Conservation (phyloP, 2,797 vertebrate genomes). For the Peromyscus melanophrys region DNA sequence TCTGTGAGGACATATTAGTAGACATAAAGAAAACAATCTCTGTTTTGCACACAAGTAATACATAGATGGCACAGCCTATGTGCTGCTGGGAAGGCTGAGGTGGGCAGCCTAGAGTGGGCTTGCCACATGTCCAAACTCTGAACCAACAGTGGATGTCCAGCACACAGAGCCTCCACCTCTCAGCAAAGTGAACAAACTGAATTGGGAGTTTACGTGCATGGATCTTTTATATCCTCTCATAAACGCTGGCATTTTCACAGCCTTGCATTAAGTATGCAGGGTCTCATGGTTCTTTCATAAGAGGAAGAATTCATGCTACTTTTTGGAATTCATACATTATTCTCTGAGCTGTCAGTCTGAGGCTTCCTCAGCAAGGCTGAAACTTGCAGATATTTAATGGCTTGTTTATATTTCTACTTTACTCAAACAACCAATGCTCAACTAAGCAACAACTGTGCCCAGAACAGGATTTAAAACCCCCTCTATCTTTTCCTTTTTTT, state of each 20-base stretch:
- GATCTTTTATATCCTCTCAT: slow-evolving; percentile 39
- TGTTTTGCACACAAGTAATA: background rate
- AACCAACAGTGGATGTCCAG: background rate
- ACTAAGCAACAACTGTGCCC: background rate
- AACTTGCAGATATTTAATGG: slow-evolving; percentile 12
- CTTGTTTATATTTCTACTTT: slow-evolving; percentile 24
- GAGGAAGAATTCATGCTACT: slow-evolving; percentile 42
- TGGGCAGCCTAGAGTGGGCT: background rate
- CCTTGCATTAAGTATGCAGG: slow-evolving; percentile 64
- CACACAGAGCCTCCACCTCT: background rate
- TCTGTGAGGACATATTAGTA: background rate
- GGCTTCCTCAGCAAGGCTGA: background rate
- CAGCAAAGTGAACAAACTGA: slow-evolving; percentile 29
- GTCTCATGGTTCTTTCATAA: slow-evolving; percentile 62
- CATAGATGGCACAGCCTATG: background rate
- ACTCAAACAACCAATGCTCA: background rate
- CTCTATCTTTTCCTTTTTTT: background rate
- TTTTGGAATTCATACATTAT: background rate
- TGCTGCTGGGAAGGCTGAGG: background rate
- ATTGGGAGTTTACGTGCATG: background rate
- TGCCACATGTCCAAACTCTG: background rate
- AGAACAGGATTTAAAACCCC: background rate
- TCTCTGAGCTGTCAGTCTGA: background rate
- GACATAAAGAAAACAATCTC: background rate
- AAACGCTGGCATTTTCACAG: slow-evolving; percentile 65